A percentile compares a stretch with the other conserved stretches of the same genome.
phyloP scores from a whole-genome alignment of 2,888 invertebrate genomes.

The Congeria kusceri region DNA sequence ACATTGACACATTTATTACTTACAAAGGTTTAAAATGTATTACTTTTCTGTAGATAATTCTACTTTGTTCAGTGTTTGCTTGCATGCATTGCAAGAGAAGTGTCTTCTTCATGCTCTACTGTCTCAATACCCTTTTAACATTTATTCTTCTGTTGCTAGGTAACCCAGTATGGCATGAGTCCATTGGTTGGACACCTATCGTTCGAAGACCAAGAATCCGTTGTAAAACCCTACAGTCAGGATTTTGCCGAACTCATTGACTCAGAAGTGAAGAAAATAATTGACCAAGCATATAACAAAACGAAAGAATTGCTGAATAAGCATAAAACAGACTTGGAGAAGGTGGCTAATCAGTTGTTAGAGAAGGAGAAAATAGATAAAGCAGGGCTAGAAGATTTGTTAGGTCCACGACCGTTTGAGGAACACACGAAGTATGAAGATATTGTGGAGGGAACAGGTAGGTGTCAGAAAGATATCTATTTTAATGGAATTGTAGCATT shows the following conservation, averaged over 20 bases:
- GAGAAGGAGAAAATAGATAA: conserved; percentile 97
- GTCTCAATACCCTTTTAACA: no score
- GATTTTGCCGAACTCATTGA: conserved; percentile 95
- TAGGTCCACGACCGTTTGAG: conserved; percentile 97
- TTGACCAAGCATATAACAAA: conserved; percentile 91
- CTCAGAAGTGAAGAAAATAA: conserved; percentile 93
- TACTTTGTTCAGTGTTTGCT: no score
- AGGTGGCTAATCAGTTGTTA: conserved; percentile 95
- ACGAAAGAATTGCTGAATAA: conserved; percentile 92
- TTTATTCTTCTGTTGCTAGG: conserved; percentile 84
- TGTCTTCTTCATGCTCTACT: conserved; percentile 22
- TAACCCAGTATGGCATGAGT: conserved; percentile 99
- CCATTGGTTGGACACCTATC: conserved; percentile 98
- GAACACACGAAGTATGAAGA: conserved; percentile 99
- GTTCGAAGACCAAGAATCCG: conserved; percentile 98
- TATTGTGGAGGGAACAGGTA: conserved; percentile 92
- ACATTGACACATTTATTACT: conserved; percentile 92
- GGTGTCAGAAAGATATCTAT: conserved; percentile 1
- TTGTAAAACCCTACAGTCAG: conserved; percentile 99
- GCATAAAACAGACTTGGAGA: conserved; percentile 94
- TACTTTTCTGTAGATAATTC: no score
- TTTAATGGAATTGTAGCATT: no score
- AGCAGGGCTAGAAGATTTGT: conserved; percentile 98
- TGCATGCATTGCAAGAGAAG: no score
- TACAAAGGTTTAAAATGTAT: no score